phyloP scores from a whole-genome alignment of 2,888 invertebrate species.

The Dasypolia templi region DNA sequence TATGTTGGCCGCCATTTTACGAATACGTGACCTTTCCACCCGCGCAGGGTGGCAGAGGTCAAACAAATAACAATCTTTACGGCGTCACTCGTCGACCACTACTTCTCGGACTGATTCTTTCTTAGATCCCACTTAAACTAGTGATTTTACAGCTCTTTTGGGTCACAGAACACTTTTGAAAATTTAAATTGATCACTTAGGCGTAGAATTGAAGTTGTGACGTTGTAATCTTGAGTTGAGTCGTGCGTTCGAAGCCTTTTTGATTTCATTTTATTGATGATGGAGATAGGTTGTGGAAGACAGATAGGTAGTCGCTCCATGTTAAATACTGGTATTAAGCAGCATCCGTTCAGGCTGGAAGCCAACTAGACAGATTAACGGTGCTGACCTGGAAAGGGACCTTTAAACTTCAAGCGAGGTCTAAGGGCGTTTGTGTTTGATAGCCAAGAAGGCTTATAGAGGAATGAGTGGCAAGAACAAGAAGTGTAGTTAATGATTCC shows the following conservation, averaged over 20 bases:
- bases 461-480: not conserved
- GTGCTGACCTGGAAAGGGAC: not conserved
- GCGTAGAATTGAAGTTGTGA: conserved; percentile 8
- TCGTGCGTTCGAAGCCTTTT: conserved; percentile 3
- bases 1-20: conserved; percentile 53
- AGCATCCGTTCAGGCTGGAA: no score
- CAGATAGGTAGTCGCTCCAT: no score
- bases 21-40: conserved; percentile 58
- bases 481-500: not conserved
- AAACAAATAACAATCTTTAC: conserved; percentile 48
- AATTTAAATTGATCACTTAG: conserved; percentile 16
- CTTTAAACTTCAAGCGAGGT: not conserved
- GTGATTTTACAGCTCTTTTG: conserved; percentile 20
- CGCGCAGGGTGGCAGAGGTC: conserved; percentile 46
- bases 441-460: not conserved
- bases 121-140: conserved; percentile 20
- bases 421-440: not conserved
- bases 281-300: not conserved
- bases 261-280: conserved; percentile 25
- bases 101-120: conserved; percentile 16
- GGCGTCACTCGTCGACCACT: conserved; percentile 21
- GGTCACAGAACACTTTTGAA: conserved; percentile 4
- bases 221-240: conserved; percentile 19
- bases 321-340: no score
- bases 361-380: no score